Conservation (phyloP, 2,797 vertebrate genomes). For the Valencia hispanica region DNA sequence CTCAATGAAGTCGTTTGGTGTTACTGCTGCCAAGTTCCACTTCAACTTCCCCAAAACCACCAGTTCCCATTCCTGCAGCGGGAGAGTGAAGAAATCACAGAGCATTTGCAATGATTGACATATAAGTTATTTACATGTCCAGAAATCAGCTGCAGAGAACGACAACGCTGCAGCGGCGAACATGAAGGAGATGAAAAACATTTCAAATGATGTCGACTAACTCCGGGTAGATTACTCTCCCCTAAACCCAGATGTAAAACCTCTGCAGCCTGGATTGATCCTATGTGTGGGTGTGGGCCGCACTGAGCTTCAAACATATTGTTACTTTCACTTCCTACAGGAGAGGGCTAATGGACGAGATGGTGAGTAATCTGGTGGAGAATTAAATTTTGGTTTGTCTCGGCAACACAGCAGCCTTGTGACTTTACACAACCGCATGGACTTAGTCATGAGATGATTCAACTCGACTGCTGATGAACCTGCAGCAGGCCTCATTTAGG, state of each 20-base stretch:
- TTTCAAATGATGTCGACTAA: not conserved
- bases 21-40: slow-evolving; percentile 96
- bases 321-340: slow-evolving; percentile 72
- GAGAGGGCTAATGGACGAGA: slow-evolving; percentile 65
- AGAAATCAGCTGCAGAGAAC: not conserved
- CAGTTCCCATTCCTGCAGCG: slow-evolving; percentile 92
- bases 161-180: not conserved
- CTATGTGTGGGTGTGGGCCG: slow-evolving; percentile 31
- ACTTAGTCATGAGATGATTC: slow-evolving; percentile 65
- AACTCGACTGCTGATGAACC: slow-evolving; percentile 58
- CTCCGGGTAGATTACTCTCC: not conserved
- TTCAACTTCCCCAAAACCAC: slow-evolving; percentile 97
- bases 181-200: slow-evolving; percentile 4
- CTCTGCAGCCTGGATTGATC: not conserved
- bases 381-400: slow-evolving; percentile 65
- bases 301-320: slow-evolving; percentile 42
- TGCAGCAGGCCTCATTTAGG: slow-evolving; percentile 24
- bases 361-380: slow-evolving; percentile 77
- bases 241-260: not conserved
- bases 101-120: slow-evolving; percentile 8
- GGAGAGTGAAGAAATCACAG: slow-evolving; percentile 20
- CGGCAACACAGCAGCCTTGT: slow-evolving; percentile 64
- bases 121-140: not conserved
- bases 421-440: slow-evolving; percentile 69
- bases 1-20: slow-evolving; percentile 95